Evolutionary conservation across 2,888 invertebrate genomes (phyloP).

Genomic region (Ennomos fuscantarius): DNA sequence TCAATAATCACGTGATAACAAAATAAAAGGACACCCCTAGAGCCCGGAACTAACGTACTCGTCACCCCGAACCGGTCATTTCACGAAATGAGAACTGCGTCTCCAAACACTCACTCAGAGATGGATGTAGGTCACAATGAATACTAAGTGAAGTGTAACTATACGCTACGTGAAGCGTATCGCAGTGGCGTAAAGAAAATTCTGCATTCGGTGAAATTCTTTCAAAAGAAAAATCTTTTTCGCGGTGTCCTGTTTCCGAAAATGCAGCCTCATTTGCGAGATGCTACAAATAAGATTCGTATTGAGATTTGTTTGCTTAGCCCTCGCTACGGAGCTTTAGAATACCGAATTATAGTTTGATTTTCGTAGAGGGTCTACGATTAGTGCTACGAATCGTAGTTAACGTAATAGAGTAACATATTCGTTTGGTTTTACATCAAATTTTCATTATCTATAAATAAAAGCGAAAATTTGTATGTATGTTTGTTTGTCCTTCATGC

Average conservation of each 20-base stretch:
- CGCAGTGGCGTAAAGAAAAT: neutral
- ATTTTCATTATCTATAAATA: too few relatives aligned
- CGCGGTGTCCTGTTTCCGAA: neutral
- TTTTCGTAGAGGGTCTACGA: constrained; percentile 10
- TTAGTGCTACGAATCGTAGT: neutral
- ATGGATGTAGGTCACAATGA: constrained; percentile 16
- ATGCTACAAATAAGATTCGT: neutral
- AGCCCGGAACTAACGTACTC: neutral
- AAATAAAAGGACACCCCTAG: constrained; percentile 11
- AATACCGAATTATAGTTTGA: neutral
- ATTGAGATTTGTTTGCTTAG: constrained; percentile 2
- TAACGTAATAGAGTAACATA: neutral
- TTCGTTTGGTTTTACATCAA: too few relatives aligned
- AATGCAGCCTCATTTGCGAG: constrained; percentile 1
- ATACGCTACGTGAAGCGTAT: constrained; percentile 3
- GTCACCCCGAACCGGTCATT: constrained; percentile 13
- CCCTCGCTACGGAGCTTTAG: neutral
- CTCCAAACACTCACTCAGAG: constrained; percentile 8
- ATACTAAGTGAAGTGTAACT: constrained; percentile 11
- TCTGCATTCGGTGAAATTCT: neutral
- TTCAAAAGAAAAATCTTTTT: neutral
- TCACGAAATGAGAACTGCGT: constrained; percentile 13
- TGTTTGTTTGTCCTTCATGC: too few relatives aligned
- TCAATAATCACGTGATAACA: constrained; percentile 1
- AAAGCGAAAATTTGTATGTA: too few relatives aligned